Percentiles rank a stretch among this genome's conserved stretches.
phyloP scores from a whole-genome alignment of 2,888 invertebrate species.

The Dicycla oo region DNA sequence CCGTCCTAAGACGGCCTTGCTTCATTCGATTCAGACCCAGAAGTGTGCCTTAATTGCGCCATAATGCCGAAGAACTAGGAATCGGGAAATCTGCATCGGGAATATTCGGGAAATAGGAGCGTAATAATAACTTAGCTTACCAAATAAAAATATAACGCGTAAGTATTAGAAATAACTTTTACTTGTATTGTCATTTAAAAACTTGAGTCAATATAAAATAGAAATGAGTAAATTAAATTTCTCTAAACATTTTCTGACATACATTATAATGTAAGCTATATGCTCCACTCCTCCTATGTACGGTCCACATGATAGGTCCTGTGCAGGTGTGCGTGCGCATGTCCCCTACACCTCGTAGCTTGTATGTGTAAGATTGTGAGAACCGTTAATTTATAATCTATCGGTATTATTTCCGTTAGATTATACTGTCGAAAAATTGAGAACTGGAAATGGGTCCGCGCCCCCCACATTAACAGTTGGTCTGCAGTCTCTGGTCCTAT shows the following conservation, averaged over 20 bases:
- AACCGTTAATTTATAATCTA: too few species aligned
- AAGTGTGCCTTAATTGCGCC: neutral
- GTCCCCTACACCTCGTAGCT: neutral
- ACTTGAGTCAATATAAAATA: constrained; percentile 13
- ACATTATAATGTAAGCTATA: neutral
- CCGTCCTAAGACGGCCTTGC: neutral
- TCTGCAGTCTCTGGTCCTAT: too few species aligned
- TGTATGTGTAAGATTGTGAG: too few species aligned
- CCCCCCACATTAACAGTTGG: too few species aligned
- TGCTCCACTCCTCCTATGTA: too few species aligned
- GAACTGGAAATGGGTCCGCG: too few species aligned
- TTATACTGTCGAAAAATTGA: too few species aligned
- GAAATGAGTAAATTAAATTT: constrained; percentile 13
- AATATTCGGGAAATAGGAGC: neutral
- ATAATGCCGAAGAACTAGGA: neutral
- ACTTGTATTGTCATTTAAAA: constrained; percentile 31
- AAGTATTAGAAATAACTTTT: constrained; percentile 31
- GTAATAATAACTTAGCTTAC: neutral
- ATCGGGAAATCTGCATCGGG: neutral
- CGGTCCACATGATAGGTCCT: neutral
- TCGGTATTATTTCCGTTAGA: too few species aligned
- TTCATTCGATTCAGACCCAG: neutral
- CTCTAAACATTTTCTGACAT: constrained; percentile 14
- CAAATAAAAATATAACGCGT: constrained; percentile 39
- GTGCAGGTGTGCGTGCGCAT: neutral